Base-by-base conservation (phyloP, 2,797 vertebrate species). In the Leuciscus waleckii region DNA sequence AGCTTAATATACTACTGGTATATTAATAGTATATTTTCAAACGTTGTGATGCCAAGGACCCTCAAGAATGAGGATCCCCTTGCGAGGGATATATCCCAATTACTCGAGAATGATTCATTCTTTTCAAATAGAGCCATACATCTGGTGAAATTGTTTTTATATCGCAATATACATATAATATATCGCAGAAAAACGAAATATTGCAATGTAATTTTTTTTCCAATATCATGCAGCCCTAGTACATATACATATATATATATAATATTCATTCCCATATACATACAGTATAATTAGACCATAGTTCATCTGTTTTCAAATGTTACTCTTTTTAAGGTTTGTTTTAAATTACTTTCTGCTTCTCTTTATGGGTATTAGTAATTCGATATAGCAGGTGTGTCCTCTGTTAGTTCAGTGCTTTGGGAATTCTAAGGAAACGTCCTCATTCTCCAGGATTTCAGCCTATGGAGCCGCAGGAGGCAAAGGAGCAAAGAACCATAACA, bases 401-500 rank as follows among this genome's bases (percentile, higher is more conserved):
- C 13, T 46, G 35, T 14, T 81, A 32, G 65, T 74, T 79, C 5
- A 73, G 58, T 26, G 29, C 68, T 17, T 23, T 14, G 43, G 10
- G 17, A 54, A 75, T 11, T 14, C 71, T 54, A 49, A 46, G 16
- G 61, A 32, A 69, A 54, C 7, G 39, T 83, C 86, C 89, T 19
- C 85, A 93, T 88, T 92, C 94, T 89, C 94, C 92, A 98, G 98
- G 93, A 97, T 98, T 92, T 97, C 97, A 23, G 97, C 96, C 3
- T 98, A 97, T 6, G 96, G 97, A 78, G 97, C 97, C 19, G 96
- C 95, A 0, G 97, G 97, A 49, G 96, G 97, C 17, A 97, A 97
- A 91, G 98, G 97, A 90, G 96, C 97, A 91, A 97, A 97, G 93
- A 98, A 97, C 92, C 96, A 97, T 94, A 96, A 95, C 90, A 97